These are phyloP conservation scores for Dryococelus australis DNA, from an alignment of 2,888 invertebrate species.

Conservation along the genomic window DNA sequence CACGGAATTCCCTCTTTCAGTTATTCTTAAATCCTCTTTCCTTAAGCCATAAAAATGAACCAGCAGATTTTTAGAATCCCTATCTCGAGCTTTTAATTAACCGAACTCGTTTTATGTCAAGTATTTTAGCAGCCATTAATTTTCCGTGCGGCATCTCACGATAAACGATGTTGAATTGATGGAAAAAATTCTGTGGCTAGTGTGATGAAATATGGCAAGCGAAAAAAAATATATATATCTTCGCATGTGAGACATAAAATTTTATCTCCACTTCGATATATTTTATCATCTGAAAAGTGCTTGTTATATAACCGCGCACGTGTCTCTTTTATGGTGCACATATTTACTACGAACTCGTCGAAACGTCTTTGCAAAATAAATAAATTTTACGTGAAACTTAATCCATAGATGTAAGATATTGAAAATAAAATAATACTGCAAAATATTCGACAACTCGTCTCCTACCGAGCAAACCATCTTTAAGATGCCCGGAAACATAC, in stretches of 20 bases:
- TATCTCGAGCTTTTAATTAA: not conserved
- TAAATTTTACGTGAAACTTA: no score
- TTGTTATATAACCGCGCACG: not conserved
- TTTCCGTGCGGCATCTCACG: not conserved
- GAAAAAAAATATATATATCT: not conserved
- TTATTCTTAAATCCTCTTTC: not conserved
- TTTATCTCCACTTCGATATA: not conserved
- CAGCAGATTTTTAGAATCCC: not conserved
- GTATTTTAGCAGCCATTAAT: not conserved
- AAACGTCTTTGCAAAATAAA: no score
- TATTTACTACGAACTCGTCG: not conserved
- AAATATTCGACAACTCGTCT: no score
- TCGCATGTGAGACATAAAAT: not conserved
- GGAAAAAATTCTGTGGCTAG: not conserved
- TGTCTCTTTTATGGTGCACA: not conserved
- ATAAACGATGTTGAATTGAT: not conserved
- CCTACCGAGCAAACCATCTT: no score
- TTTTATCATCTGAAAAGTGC: not conserved
- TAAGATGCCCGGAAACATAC: no score
- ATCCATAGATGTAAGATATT: no score
- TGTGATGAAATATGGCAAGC: not conserved
- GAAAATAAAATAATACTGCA: no score
- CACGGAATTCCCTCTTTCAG: not conserved
- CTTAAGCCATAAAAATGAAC: conserved; percentile 9
- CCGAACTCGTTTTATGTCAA: conserved; percentile 3